phyloP scores from a whole-genome alignment of 2,113 vertebrate species.

The Calidris pugnax region DNA sequence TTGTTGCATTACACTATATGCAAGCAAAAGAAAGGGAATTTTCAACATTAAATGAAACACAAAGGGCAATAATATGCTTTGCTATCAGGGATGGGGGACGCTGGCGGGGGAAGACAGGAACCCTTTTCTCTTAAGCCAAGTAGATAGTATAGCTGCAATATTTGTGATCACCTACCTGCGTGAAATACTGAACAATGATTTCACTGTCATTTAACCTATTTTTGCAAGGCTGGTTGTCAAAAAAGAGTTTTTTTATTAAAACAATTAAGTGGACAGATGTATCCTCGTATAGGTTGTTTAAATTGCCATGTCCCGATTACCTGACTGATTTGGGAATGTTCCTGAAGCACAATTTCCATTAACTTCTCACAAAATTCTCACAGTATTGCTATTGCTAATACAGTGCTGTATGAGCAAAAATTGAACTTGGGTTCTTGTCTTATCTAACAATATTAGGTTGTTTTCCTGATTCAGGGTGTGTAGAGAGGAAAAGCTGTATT shows the following conservation, averaged over 20 bases:
- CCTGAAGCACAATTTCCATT: background rate
- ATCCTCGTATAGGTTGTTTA: background rate
- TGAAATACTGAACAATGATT: background rate
- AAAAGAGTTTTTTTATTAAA: background rate
- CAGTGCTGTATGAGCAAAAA: background rate
- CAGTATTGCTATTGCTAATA: background rate
- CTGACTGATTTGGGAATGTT: background rate
- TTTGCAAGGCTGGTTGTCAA: background rate
- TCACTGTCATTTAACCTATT: background rate
- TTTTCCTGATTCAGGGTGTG: background rate
- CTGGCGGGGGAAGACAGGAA: background rate
- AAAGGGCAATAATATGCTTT: background rate
- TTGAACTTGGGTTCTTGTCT: background rate
- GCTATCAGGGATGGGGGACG: background rate
- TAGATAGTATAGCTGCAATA: background rate
- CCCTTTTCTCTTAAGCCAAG: background rate
- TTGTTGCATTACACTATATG: background rate
- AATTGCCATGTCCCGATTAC: background rate
- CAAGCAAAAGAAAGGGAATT: constrained; percentile 15
- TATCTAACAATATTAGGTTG: background rate
- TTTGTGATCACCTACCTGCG: background rate
- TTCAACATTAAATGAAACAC: background rate
- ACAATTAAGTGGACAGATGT: background rate
- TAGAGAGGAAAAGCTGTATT: background rate
- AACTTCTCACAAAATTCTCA: background rate